Conservation (phyloP, 2,797 vertebrate genomes). For the Sebastes trivittatus region DNA sequence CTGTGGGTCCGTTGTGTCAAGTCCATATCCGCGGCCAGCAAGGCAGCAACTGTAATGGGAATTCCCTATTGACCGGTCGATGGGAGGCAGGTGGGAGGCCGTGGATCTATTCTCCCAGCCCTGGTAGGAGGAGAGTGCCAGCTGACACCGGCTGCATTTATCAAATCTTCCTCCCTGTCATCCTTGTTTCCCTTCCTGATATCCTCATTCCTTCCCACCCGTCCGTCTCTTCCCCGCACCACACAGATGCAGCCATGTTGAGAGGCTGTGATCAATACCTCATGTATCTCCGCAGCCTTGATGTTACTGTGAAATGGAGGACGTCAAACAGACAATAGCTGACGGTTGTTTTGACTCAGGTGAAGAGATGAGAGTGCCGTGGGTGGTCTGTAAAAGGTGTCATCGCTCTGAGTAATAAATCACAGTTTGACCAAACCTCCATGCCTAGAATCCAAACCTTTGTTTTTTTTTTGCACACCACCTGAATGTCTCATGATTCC, state of each 20-base stretch:
- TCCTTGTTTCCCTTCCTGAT: slow-evolving; percentile 6
- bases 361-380: slow-evolving; percentile 23
- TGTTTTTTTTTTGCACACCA: slow-evolving; percentile 3
- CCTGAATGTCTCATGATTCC: slow-evolving; percentile 29
- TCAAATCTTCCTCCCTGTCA: slow-evolving; percentile 32
- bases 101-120: slow-evolving; percentile 41
- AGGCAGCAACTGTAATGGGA: slow-evolving; percentile 62
- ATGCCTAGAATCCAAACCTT: slow-evolving; percentile 17
- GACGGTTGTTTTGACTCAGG: slow-evolving; percentile 42
- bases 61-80: slow-evolving; percentile 58
- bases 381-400: slow-evolving; percentile 42
- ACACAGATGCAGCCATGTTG: slow-evolving; percentile 9
- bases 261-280: slow-evolving; percentile 54
- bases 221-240: neutral
- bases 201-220: neutral
- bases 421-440: slow-evolving; percentile 16
- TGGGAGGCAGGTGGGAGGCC: slow-evolving; percentile 56
- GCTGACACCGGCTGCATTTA: slow-evolving; percentile 47
- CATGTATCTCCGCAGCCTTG: slow-evolving; percentile 45
- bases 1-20: slow-evolving; percentile 64
- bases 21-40: slow-evolving; percentile 62
- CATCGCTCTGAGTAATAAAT: slow-evolving; percentile 12
- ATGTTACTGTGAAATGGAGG: slow-evolving; percentile 45
- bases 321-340: slow-evolving; percentile 36
- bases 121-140: slow-evolving; percentile 27